Conservation (phyloP, 2,797 vertebrate species). For the Peromyscus nudipes region DNA sequence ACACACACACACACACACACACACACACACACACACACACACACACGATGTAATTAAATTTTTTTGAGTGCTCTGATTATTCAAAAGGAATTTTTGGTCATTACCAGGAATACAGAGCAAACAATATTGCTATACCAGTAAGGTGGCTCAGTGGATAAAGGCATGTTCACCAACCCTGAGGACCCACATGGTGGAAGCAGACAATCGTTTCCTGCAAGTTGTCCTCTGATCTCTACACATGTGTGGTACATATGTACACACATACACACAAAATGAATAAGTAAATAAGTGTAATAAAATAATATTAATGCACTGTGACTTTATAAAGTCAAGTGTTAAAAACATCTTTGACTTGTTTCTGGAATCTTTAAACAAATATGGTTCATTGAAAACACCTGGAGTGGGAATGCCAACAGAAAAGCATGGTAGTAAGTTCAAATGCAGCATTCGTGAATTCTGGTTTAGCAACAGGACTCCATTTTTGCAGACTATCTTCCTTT, state of each 20-base stretch:
- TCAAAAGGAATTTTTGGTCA: constrained; percentile 56
- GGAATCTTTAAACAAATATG: constrained; percentile 44
- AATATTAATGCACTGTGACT: not conserved
- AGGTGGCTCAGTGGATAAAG: not conserved
- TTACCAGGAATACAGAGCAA: constrained; percentile 7
- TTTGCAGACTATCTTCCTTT: not conserved
- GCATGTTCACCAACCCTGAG: not conserved
- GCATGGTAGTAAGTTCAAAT: not conserved
- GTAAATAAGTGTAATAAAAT: not conserved
- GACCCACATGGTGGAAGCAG: not conserved
- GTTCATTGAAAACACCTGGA: constrained; percentile 20
- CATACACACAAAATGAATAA: not conserved
- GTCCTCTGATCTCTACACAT: not conserved
- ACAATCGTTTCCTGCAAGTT: not conserved
- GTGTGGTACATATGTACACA: not conserved
- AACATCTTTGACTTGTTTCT: constrained; percentile 31
- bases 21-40: too few species aligned
- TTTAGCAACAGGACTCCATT: not conserved
- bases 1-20: too few species aligned
- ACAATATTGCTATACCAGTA: not conserved
- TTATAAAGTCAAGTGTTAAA: not conserved
- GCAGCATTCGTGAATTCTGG: not conserved
- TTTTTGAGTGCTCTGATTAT: constrained; percentile 57
- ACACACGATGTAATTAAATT: not conserved
- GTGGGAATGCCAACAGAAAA: not conserved